Evolutionary conservation across 1,140 invertebrate species (phyloP).

Genomic region (Gonioctena quinquepunctata): DNA sequence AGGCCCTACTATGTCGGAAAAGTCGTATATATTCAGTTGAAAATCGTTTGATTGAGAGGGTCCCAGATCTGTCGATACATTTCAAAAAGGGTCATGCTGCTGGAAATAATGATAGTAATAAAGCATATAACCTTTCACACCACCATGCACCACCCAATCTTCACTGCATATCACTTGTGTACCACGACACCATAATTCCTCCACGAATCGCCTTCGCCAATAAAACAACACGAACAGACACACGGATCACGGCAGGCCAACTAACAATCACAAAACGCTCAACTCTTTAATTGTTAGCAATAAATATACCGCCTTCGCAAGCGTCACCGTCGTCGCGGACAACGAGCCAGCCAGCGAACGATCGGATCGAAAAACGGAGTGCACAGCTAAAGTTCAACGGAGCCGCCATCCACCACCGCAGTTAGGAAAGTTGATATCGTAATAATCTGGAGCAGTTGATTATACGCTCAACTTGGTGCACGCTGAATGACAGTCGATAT

Average conservation of each 20-base stretch:
- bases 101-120: too few relatives aligned
- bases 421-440: not conserved
- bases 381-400: not conserved
- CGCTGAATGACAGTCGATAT: conserved; percentile 6
- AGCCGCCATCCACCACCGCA: not conserved
- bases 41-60: too few relatives aligned
- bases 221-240: not conserved
- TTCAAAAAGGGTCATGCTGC: too few relatives aligned
- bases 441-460: not conserved
- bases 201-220: too few relatives aligned
- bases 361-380: not conserved
- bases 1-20: too few relatives aligned
- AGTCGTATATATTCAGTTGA: too few relatives aligned
- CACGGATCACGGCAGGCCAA: not conserved
- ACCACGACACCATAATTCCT: too few relatives aligned
- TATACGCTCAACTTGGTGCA: not conserved
- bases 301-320: not conserved
- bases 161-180: too few relatives aligned
- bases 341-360: not conserved
- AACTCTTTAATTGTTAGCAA: not conserved
- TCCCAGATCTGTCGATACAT: too few relatives aligned
- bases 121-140: too few relatives aligned
- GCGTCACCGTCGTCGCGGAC: too few relatives aligned
- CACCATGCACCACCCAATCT: too few relatives aligned
- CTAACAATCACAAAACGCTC: not conserved